Conservation (phyloP, 30 jellyfish, hydroid and myxozoan species). For the Nemopilema nomurai region DNA sequence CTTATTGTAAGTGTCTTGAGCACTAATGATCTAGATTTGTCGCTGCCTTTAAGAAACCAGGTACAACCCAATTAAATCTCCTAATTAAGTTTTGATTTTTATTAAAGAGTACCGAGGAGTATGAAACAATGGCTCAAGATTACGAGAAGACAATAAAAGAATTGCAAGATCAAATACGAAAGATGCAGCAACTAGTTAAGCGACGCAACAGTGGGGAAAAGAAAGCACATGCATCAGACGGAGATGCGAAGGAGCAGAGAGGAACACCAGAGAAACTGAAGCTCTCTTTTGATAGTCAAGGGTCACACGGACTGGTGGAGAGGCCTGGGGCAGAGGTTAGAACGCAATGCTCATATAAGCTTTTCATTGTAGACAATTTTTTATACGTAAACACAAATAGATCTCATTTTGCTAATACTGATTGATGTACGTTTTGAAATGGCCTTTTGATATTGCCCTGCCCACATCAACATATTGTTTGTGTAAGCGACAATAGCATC, state of each 20-base stretch:
- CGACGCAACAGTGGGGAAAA: conserved; percentile 46
- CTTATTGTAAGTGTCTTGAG: neutral
- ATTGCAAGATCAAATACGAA: conserved; percentile 25
- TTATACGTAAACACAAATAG: neutral
- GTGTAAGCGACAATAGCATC: too few relatives aligned
- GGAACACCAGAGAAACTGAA: conserved; percentile 44
- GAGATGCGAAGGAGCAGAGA: conserved; percentile 42
- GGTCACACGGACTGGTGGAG: conserved; percentile 37
- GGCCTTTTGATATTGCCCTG: too few relatives aligned
- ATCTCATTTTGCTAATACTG: neutral
- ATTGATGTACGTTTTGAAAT: too few relatives aligned
- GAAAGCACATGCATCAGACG: conserved; percentile 17
- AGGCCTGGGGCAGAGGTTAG: conserved; percentile 73
- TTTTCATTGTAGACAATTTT: neutral
- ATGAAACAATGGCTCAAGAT: conserved; percentile 35
- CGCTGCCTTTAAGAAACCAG: too few relatives aligned
- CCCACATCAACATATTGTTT: too few relatives aligned
- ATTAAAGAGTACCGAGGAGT: conserved; percentile 51
- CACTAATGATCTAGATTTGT: too few relatives aligned
- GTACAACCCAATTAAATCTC: too few relatives aligned
- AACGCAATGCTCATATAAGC: neutral
- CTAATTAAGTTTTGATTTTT: neutral
- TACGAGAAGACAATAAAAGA: conserved; percentile 56
- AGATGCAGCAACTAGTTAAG: conserved; percentile 2
- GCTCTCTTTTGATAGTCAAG: conserved; percentile 5